Conservation (phyloP, 2,888 invertebrate genomes). For the Anoplius nigerrimus region DNA sequence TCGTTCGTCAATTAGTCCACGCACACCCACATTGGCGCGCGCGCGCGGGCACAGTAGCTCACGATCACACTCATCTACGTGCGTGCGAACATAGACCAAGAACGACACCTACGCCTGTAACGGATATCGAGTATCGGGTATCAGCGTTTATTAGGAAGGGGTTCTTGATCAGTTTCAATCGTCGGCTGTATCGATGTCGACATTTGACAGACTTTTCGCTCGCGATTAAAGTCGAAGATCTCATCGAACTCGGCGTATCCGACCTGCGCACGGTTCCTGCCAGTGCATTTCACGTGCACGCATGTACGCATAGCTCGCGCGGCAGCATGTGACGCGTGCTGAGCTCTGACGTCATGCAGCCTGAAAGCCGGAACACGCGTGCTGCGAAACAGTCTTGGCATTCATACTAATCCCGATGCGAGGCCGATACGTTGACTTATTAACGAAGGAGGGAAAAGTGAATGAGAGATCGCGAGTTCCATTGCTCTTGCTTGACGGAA, state of each 20-base stretch:
- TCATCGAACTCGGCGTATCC: background rate
- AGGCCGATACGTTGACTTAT: constrained; percentile 32
- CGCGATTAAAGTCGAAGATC: too few relatives aligned
- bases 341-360: constrained; percentile 40
- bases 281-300: constrained; percentile 30
- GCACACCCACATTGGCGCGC: constrained; percentile 13
- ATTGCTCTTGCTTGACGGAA: background rate
- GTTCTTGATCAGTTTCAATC: too few relatives aligned
- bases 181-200: too few relatives aligned
- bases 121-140: too few relatives aligned
- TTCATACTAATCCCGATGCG: constrained; percentile 40
- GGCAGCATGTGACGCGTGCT: constrained; percentile 32
- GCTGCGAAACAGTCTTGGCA: constrained; percentile 43
- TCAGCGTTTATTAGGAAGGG: too few relatives aligned
- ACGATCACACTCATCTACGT: too few relatives aligned
- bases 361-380: constrained; percentile 29
- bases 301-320: constrained; percentile 33
- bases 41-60: too few relatives aligned
- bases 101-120: too few relatives aligned
- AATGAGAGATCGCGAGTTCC: constrained; percentile 24
- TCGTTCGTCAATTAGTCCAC: constrained; percentile 10
- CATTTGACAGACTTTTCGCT: too few relatives aligned
- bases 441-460: constrained; percentile 27
- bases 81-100: too few relatives aligned
- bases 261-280: constrained; percentile 22